Conservation (phyloP, 2,113 vertebrate genomes). For the Leuciscus idus region DNA sequence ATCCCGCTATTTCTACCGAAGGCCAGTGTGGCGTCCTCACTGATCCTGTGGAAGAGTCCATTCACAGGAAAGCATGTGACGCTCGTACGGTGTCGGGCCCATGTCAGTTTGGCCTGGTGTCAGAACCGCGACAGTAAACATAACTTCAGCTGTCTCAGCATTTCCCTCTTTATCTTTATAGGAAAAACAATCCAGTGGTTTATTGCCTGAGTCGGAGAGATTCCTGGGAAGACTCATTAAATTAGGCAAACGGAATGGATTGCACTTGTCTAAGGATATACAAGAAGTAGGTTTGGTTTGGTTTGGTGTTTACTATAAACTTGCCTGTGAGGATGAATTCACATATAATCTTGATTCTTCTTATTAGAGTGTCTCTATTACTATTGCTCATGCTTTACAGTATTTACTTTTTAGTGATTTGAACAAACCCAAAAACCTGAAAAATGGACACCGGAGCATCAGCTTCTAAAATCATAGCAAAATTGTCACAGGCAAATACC, state of each 20-base stretch:
- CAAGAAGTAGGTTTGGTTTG: constrained; percentile 81
- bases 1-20: not conserved
- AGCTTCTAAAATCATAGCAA: not conserved
- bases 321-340: not conserved
- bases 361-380: no score
- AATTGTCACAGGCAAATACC: not conserved
- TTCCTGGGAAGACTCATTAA: constrained; percentile 88
- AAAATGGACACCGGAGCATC: not conserved
- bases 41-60: constrained; percentile 3
- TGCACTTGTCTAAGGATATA: constrained; percentile 87
- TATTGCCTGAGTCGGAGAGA: constrained; percentile 84
- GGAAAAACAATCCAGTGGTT: constrained; percentile 76
- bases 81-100: not conserved
- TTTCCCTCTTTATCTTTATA: constrained; percentile 69
- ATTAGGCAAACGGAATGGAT: constrained; percentile 86
- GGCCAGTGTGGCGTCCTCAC: not conserved
- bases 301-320: not conserved
- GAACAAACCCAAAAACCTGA: not conserved
- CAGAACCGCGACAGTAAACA: not conserved
- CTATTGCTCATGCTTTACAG: no score
- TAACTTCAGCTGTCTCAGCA: not conserved
- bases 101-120: not conserved
- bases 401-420: not conserved
- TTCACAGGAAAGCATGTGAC: constrained; percentile 16
- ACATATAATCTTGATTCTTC: no score